Evolutionary conservation across 2,797 vertebrate species (phyloP), one percentile per base, ranked within the genome.

Genomic region (Yasuhikotakia modesta): DNA sequence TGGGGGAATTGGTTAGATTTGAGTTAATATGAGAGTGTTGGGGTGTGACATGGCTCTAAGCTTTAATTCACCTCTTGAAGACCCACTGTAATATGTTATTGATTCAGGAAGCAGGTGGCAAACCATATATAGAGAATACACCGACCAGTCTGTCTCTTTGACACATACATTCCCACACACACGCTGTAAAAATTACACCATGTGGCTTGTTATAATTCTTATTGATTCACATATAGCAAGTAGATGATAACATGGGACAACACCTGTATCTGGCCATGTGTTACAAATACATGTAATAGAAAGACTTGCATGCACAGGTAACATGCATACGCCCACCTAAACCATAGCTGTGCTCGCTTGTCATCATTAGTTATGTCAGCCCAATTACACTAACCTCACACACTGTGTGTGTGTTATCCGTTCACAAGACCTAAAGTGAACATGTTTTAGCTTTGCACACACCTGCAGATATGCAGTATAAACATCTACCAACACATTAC

Each of bases 1-100:
- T 75, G 43, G 1, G 2, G 14, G 1, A 22, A 17, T 19, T 12
- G n/a, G 48, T 43, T 69, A 55, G 13, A 45, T 71, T 45, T 21
- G n/a, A n/a, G 22, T 16, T 16, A 45, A 57, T 5, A 39, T 73
- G n/a, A 27, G 24, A 14, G 80, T 78, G n/a, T 77, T 35, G 70
- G 76, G 39, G 53, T 76, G 55, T 76, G 76, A 80, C 70, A 66
- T 84, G 76, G 83, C 85, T 69, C 19, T 3, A 7, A 32, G 70
- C 78, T 50, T 60, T 55, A 19, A 68, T 73, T 79, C 39, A 30
- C 83, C 73, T 84, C 79, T 82, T 39, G 79, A 73, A 82, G 81
- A 88, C 79, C 80, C 30, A 46, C 84, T 83, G 76, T 88, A 89
- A 91, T 90, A 86, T 84, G 76, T 86, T 90, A 89, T 91, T 24